A percentile compares a stretch with the other conserved stretches of the same genome.
phyloP scores from a whole-genome alignment of 2,888 invertebrate genomes.

The Agonopterix arenella region DNA sequence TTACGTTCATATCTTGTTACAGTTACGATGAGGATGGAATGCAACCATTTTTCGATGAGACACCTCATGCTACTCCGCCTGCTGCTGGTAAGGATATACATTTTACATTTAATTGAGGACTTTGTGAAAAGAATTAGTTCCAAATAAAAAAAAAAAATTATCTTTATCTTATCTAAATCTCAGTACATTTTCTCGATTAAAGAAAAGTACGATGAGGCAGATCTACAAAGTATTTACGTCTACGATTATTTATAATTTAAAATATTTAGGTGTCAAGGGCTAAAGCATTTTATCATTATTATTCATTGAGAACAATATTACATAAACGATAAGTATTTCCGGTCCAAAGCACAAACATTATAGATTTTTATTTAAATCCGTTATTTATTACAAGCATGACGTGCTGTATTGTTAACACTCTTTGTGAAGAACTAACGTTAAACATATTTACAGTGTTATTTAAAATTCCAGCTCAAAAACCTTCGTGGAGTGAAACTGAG shows the following conservation, averaged over 20 bases:
- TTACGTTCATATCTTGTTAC: conserved; percentile 16
- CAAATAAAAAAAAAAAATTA: not conserved
- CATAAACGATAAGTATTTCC: conserved; percentile 56
- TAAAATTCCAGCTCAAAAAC: conserved; percentile 66
- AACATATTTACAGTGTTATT: conserved; percentile 42
- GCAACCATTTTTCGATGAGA: conserved; percentile 72
- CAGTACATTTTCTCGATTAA: too few species aligned
- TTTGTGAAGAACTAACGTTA: conserved; percentile 37
- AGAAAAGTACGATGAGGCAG: too few species aligned
- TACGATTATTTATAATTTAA: not conserved
- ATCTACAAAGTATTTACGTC: too few species aligned
- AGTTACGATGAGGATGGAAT: conserved; percentile 70
- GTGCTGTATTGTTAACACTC: conserved; percentile 31
- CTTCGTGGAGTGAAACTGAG: conserved; percentile 61
- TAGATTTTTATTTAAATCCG: conserved; percentile 24
- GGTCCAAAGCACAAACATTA: conserved; percentile 15
- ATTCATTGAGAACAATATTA: conserved; percentile 17
- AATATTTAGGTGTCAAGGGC: conserved; percentile 5
- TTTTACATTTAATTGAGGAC: too few species aligned
- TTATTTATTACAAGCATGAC: conserved; percentile 36
- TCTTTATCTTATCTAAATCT: not conserved
- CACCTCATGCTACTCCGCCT: conserved; percentile 69
- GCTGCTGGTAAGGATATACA: conserved; percentile 48
- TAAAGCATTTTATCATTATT: conserved; percentile 3
- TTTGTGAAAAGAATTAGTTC: too few species aligned